Evolutionary conservation across 2,113 vertebrate genomes (phyloP).

Genomic region (Toxotes chatareus): DNA sequence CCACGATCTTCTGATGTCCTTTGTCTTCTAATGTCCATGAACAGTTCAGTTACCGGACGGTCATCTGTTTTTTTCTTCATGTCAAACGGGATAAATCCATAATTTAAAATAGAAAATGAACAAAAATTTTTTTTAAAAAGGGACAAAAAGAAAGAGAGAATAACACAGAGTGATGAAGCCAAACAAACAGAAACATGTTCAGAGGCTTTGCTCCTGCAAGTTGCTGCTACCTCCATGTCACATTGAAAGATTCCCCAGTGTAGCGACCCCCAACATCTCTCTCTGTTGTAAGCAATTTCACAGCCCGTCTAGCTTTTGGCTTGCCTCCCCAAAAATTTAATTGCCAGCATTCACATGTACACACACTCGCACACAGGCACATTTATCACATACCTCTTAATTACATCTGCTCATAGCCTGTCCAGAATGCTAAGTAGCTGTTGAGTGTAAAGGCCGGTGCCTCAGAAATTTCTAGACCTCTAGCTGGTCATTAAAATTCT

Average conservation of each 20-base stretch:
- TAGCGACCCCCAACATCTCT: conserved; percentile 66
- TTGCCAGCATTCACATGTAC: conserved; percentile 50
- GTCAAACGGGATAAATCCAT: neutral
- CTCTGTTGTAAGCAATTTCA: conserved; percentile 81
- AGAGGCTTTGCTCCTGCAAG: conserved; percentile 33
- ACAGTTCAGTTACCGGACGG: neutral
- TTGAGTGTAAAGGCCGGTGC: conserved; percentile 58
- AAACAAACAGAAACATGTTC: conserved; percentile 9
- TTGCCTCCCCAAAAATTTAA: conserved; percentile 70
- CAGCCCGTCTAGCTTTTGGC: conserved; percentile 75
- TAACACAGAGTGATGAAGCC: neutral
- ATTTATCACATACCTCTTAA: conserved; percentile 75
- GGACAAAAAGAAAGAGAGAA: neutral
- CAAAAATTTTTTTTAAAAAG: neutral
- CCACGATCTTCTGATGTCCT: neutral
- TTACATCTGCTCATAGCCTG: conserved; percentile 66
- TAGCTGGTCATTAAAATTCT: conserved; percentile 76
- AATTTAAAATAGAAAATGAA: neutral
- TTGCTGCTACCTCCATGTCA: conserved; percentile 57
- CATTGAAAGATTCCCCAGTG: conserved; percentile 44
- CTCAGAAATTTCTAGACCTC: conserved; percentile 55
- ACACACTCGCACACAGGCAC: conserved; percentile 17
- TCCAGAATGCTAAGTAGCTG: conserved; percentile 75
- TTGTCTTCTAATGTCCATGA: neutral
- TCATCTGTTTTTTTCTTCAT: neutral